These are phyloP conservation scores for Colius striatus DNA, from an alignment of 2,113 vertebrate species.

Conservation along the genomic window DNA sequence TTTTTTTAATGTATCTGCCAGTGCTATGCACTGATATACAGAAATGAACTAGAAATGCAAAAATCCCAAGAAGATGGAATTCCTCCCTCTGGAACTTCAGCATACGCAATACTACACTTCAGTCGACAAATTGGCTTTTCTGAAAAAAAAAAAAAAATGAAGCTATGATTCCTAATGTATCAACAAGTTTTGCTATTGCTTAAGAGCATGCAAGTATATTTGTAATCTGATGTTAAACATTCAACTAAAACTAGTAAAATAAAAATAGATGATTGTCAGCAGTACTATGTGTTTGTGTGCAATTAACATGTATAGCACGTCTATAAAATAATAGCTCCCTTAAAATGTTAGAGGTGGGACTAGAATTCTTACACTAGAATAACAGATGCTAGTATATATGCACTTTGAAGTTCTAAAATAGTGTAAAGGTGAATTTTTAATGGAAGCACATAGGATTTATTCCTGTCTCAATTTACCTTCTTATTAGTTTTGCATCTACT, in stretches of 20 bases:
- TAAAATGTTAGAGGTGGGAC: background rate
- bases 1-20: background rate
- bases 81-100: background rate
- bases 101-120: constrained; percentile 22
- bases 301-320: background rate
- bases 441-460: background rate
- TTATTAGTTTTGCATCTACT: background rate
- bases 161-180: background rate
- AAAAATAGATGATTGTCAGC: background rate
- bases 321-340: background rate
- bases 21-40: background rate
- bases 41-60: constrained; percentile 1
- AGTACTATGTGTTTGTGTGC: background rate
- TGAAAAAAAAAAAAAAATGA: constrained; percentile 6
- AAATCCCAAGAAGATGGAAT: background rate
- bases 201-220: background rate
- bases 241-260: background rate
- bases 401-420: constrained; percentile 17
- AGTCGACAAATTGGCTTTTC: constrained; percentile 45
- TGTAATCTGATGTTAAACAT: background rate
- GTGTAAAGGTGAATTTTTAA: background rate
- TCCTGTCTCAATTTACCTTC: background rate
- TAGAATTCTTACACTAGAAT: background rate
- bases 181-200: background rate
- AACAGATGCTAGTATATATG: background rate